phyloP scores from a whole-genome alignment of 2,113 vertebrate species.

The Andinoacara biseriatus region DNA sequence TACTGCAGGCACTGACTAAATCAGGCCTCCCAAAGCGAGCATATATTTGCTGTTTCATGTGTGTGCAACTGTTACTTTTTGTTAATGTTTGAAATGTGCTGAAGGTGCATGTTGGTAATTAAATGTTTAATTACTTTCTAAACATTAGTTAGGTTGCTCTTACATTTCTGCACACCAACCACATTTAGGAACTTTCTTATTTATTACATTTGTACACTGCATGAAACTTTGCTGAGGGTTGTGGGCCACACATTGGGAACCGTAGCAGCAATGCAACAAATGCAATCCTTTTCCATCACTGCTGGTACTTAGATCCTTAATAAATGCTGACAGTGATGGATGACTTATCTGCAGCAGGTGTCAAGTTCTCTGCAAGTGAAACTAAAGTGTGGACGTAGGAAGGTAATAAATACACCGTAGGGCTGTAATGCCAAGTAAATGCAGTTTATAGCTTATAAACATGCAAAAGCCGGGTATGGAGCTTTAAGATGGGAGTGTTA shows the following conservation, averaged over 20 bases:
- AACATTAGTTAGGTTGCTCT: no score
- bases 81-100: no score
- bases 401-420: background rate
- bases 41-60: no score
- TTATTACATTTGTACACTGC: no score
- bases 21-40: background rate
- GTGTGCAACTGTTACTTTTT: background rate
- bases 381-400: background rate
- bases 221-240: no score
- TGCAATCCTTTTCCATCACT: background rate
- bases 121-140: no score
- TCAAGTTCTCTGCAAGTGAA: background rate
- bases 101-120: no score
- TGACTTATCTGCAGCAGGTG: background rate
- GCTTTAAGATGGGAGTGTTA: background rate
- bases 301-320: background rate
- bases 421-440: background rate
- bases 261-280: background rate
- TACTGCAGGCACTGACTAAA: background rate
- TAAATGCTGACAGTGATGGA: background rate
- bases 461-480: slow-evolving; percentile 4
- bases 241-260: no score
- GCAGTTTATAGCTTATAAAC: background rate
- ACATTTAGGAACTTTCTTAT: no score
- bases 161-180: no score